Base-by-base conservation (phyloP, 2,888 invertebrate genomes). In the Conops quadrifasciatus region DNA sequence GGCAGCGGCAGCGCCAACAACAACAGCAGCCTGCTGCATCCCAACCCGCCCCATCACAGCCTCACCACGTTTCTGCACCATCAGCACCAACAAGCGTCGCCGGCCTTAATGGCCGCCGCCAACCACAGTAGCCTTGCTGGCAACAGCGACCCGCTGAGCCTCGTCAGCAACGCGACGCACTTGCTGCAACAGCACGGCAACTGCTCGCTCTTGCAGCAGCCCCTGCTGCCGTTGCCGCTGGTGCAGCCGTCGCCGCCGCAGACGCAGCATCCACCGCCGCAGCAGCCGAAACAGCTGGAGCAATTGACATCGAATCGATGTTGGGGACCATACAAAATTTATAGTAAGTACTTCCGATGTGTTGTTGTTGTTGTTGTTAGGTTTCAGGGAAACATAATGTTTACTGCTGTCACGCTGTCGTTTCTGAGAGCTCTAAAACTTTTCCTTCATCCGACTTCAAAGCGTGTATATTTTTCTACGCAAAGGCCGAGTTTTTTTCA, bases 301-400 rank as follows among this genome's bases (percentile, higher is more conserved):
- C 84, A 83, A 80, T 80, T 81, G 78, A 79, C 78, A 75, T 77
- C 77, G 76, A 78, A 82, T 75, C 82, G 83, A 77, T 84, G 83
- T 73, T 84, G 84, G 82, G 86, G 86, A 73, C 84, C 85, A 75
- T 86, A 85, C 80, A 86, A 86, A 84, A 81, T 85, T 75, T 86
- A 86, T 80, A 86, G 86, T 86, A 80, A 58, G 58, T 56, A 13
- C 11, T 21, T 36, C 5, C 36, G 9, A 9, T 53, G 53, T 36
- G 53, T 53, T 5, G 24, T 21, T 24, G 4, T 13, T 53, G 1
- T 36, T 36, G 36, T 36, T 36, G 36, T 36, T 36, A 36, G n/a
- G n/a, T 36, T 36, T 36, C 36, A 30, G 58, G 2, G 19, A 49
- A 16, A 4, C 11, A n/a, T 5, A 49, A 49, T n/a, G 3, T 49